Evolutionary conservation across 2,888 invertebrate genomes (phyloP), one percentile per base, ranked within the genome.

Genomic region (Andrena fulva): DNA sequence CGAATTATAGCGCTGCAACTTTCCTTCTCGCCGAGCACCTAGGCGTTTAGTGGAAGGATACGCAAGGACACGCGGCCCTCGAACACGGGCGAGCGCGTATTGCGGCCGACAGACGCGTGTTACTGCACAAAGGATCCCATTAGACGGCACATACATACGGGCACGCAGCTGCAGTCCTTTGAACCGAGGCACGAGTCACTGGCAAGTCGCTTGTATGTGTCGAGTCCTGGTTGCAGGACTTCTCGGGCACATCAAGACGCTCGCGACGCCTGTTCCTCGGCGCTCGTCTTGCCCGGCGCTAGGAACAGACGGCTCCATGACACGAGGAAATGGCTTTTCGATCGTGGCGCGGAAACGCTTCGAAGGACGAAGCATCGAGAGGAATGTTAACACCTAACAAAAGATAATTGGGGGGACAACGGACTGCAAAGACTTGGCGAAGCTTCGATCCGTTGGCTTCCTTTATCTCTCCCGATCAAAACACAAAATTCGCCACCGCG

Each of bases 111-210:
- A 89, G 84, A 84, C 80, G 81, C 75, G 83, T 71, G 80, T 63
- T 66, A 68, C 63, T 72, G 78, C 85, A 89, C 89, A 89, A 89
- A 89, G 89, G 89, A 89, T 84, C 88, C 89, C 85, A 89, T 89
- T 89, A 89, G 84, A 70, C 79, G 81, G 74, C 68, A 80, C 42
- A 42, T 42, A 42, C 42, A 42, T 42, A 42, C 67, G 77, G 63
- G 84, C 69, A 85, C 89, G 87, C 87, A 82, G 86, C 84, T 84
- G 63, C 87, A 80, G 79, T 73, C 85, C 90, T 89, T 89, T 90
- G 89, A 90, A 77, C 85, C 79, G 16, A 16, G 79, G 81, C 86
- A 81, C 85, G 89, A 90, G 85, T 89, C 85, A 84, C 76, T 83
- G 89, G 82, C 89, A 87, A 87, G 89, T 80, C 82, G 67, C 63